A percentile compares a stretch with the other conserved stretches of the same genome.
Conservation (phyloP, 2,113 vertebrate species). For the Canis aureus region DNA sequence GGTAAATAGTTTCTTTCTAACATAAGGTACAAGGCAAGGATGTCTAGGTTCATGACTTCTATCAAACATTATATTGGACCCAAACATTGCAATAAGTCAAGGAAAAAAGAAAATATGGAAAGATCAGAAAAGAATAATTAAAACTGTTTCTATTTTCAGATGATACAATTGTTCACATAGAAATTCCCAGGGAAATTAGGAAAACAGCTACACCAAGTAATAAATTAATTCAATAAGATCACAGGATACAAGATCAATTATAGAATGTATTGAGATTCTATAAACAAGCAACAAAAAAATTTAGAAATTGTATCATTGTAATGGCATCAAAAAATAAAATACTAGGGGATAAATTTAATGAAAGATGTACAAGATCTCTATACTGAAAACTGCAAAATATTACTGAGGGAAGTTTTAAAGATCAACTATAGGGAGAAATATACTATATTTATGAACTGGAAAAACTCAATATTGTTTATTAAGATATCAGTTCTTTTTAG, state of each 20-base stretch:
- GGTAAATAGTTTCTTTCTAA: background rate
- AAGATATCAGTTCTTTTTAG: background rate
- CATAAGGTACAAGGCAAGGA: background rate
- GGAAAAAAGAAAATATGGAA: background rate
- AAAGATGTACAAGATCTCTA: background rate
- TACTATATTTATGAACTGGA: background rate
- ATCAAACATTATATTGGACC: background rate
- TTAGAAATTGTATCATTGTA: background rate
- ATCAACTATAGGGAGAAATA: background rate
- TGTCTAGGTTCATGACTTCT: background rate
- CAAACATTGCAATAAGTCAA: background rate
- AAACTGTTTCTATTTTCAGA: background rate
- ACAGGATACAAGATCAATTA: background rate
- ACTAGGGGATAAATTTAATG: background rate
- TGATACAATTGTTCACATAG: background rate
- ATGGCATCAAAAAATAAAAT: slow-evolving; percentile 20
- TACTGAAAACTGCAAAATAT: background rate
- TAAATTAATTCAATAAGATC: background rate
- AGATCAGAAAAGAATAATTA: background rate
- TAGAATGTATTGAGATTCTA: background rate
- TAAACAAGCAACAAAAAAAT: background rate
- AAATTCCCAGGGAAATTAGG: background rate
- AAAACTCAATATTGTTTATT: background rate
- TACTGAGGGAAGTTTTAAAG: background rate
- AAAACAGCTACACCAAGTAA: background rate